Conservation (phyloP, 1,140 invertebrate species). For the Aphis gossypii region DNA sequence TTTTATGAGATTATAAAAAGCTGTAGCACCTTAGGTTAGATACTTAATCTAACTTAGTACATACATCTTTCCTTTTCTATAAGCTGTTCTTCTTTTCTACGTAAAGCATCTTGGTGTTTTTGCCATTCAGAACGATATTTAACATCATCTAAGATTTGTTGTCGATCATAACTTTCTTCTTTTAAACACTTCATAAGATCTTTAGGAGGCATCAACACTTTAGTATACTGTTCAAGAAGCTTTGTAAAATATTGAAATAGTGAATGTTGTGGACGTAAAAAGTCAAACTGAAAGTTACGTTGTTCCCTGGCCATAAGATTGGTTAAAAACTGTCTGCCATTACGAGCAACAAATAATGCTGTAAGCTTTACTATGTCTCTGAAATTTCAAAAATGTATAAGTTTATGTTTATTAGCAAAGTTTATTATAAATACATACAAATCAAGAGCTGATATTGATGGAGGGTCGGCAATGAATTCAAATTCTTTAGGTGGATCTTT, state of each 20-base stretch:
- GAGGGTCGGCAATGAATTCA: slow-evolving; percentile 98
- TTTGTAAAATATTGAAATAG: slow-evolving; percentile 99
- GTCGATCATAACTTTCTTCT: slow-evolving; percentile 78
- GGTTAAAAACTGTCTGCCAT: slow-evolving; percentile 96
- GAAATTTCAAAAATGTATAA: slow-evolving; percentile 62
- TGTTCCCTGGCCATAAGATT: slow-evolving; percentile 99
- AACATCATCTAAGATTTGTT: slow-evolving; percentile 86
- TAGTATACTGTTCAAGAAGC: slow-evolving; percentile 97
- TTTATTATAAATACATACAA: slow-evolving; percentile 61
- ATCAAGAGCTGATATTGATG: slow-evolving; percentile 98
- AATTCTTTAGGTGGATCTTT: slow-evolving; percentile 95
- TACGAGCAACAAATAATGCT: slow-evolving; percentile 98
- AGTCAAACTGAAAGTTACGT: slow-evolving; percentile 99
- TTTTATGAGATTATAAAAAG: background rate
- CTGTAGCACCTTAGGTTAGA: background rate
- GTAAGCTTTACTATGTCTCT: slow-evolving; percentile 98
- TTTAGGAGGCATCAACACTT: slow-evolving; percentile 91
- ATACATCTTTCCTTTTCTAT: slow-evolving; percentile 88
- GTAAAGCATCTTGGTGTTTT: slow-evolving; percentile 90
- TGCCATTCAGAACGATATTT: slow-evolving; percentile 96
- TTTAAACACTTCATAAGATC: slow-evolving; percentile 83
- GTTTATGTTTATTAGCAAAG: slow-evolving; percentile 39
- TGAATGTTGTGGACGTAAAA: slow-evolving; percentile 96
- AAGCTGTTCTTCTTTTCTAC: slow-evolving; percentile 91
- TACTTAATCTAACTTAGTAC: background rate